A percentile compares a stretch with the other conserved stretches of the same genome.
These are phyloP conservation scores for Bombus haemorrhoidalis DNA, from an alignment of 1,140 invertebrate genomes.

Conservation along the genomic window DNA sequence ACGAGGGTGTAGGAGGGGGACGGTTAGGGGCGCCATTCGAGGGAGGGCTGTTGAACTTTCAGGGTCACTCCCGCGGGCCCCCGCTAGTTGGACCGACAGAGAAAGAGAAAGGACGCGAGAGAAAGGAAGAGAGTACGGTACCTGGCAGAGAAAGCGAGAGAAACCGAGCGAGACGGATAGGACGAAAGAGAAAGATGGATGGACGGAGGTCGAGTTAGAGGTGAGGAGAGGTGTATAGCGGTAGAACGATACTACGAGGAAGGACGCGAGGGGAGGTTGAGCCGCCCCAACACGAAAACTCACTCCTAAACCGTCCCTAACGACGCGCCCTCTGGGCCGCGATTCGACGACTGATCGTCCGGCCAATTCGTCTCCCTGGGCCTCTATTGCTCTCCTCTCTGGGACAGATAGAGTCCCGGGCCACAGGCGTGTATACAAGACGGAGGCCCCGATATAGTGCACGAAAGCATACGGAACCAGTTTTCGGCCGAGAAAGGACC, in stretches of 20 bases:
- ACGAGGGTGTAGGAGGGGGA: constrained; percentile 14
- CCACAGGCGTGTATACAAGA: neutral
- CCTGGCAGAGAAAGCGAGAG: neutral
- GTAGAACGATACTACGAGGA: neutral
- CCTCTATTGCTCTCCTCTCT: constrained; percentile 12
- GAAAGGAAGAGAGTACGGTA: neutral
- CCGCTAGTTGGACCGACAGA: constrained; percentile 31
- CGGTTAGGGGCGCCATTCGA: constrained; percentile 63
- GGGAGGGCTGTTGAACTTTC: constrained; percentile 80
- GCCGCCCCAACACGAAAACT: constrained; percentile 68
- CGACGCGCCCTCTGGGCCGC: constrained; percentile 52
- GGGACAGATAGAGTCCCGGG: constrained; percentile 40
- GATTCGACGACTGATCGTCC: constrained; percentile 49
- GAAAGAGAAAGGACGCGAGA: constrained; percentile 39
- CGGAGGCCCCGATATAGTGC: constrained; percentile 41
- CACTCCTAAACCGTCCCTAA: constrained; percentile 69
- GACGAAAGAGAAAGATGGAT: neutral
- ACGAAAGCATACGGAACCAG: constrained; percentile 65
- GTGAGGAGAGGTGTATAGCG: neutral
- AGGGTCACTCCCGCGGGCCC: constrained; percentile 75
- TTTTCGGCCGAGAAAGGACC: constrained; percentile 60
- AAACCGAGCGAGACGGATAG: neutral
- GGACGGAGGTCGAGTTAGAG: neutral
- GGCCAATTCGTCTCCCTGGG: constrained; percentile 47
- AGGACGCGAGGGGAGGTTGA: neutral